Percentiles rank a stretch among this genome's conserved stretches.
Conservation (phyloP, 2,888 invertebrate genomes). For the Oscheius myriophilus region DNA sequence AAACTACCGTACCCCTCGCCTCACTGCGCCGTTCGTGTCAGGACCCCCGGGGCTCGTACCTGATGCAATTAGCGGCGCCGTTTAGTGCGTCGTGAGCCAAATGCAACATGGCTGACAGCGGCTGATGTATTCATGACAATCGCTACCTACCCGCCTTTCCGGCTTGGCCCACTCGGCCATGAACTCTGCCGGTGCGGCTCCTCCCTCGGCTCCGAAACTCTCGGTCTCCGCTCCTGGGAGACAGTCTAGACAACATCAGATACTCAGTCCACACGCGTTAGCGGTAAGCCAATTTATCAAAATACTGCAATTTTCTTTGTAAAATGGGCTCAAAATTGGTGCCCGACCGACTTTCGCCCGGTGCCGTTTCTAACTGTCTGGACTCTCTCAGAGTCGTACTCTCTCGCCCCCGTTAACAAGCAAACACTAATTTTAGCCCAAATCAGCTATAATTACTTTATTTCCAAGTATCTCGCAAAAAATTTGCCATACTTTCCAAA, state of each 20-base stretch:
- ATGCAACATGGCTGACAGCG: slow-evolving; percentile 5
- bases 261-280: slow-evolving; percentile 47
- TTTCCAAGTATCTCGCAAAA: too few species aligned
- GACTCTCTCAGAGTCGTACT: too few species aligned
- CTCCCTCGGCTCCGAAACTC: slow-evolving; percentile 25
- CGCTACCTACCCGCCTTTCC: slow-evolving; percentile 23
- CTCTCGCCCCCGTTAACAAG: too few species aligned
- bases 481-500: too few species aligned
- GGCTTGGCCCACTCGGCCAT: neutral
- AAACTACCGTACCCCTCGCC: neutral
- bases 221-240: slow-evolving; percentile 40
- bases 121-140: slow-evolving; percentile 29
- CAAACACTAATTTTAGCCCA: too few species aligned
- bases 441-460: too few species aligned
- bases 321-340: too few species aligned
- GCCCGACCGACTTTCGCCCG: too few species aligned
- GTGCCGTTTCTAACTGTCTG: too few species aligned
- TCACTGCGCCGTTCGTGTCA: slow-evolving; percentile 15
- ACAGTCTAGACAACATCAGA: slow-evolving; percentile 40
- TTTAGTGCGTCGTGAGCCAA: slow-evolving; percentile 23
- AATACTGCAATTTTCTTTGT: too few species aligned
- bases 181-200: too few species aligned
- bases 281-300: slow-evolving; percentile 42
- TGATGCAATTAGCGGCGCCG: slow-evolving; percentile 24
- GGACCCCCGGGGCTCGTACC: neutral